phyloP scores from a whole-genome alignment of 1,140 invertebrate species.

The Bombus turneri region DNA sequence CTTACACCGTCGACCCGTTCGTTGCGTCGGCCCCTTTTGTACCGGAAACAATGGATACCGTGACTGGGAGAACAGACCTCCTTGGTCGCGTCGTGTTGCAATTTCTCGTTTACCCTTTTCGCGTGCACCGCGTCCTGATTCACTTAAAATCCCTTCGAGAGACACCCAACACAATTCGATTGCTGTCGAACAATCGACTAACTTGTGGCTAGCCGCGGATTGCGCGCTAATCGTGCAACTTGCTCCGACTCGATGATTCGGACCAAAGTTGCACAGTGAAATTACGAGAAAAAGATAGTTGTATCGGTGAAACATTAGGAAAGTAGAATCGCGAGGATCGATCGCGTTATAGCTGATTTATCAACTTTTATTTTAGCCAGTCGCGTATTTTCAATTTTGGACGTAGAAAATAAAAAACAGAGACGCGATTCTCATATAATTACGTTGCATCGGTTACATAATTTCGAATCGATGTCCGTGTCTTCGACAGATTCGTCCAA shows the following conservation, averaged over 20 bases:
- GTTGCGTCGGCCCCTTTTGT: constrained; percentile 21
- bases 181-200: background rate
- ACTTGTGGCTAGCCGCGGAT: background rate
- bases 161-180: constrained; percentile 6
- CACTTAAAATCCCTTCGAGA: background rate
- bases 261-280: no score
- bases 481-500: background rate
- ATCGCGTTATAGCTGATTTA: no score
- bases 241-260: no score
- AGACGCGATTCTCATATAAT: background rate
- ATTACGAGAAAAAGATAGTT: no score
- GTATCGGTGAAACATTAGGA: no score
- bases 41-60: constrained; percentile 26
- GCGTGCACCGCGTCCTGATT: background rate
- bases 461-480: background rate
- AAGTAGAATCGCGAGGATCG: no score
- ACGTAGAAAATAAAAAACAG: no score
- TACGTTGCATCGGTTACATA: background rate
- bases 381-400: no score
- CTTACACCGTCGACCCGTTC: background rate
- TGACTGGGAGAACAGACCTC: background rate
- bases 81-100: no score
- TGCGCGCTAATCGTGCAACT: background rate
- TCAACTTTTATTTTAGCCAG: no score
- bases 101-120: background rate